These are phyloP conservation scores for Thamnophis sirtalis DNA, from an alignment of 2,113 vertebrate genomes.

Conservation along the genomic window DNA sequence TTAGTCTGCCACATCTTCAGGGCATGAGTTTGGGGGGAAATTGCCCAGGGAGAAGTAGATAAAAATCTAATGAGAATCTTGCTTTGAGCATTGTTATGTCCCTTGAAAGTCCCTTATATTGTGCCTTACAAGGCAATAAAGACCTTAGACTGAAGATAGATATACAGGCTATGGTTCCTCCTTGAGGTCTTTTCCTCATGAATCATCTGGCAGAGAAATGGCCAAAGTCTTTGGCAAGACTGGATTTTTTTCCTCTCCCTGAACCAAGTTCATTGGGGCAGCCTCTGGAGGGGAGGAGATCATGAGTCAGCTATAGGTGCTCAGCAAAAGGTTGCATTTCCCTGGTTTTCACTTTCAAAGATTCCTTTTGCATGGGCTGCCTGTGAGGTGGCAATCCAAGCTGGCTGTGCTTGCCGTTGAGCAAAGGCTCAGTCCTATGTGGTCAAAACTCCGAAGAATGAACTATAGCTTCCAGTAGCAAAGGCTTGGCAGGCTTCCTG, in stretches of 20 bases:
- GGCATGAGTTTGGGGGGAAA: not conserved
- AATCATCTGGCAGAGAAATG: not conserved
- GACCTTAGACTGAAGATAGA: not conserved
- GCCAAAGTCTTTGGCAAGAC: not conserved
- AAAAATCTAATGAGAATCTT: not conserved
- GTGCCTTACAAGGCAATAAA: not conserved
- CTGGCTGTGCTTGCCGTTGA: fast-evolving
- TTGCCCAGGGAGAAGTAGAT: not conserved
- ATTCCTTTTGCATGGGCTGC: not conserved
- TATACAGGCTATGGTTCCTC: not conserved
- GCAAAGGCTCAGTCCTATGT: not conserved
- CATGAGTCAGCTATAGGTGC: not conserved
- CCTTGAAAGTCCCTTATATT: not conserved
- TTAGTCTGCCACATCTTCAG: not conserved
- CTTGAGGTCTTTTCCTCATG: not conserved
- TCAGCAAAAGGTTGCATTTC: not conserved
- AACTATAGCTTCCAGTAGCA: not conserved
- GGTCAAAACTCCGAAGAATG: fast-evolving
- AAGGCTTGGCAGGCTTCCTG: not conserved
- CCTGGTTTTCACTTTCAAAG: not conserved
- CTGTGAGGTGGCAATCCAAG: not conserved
- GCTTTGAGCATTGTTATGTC: not conserved
- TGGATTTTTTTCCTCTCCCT: not conserved
- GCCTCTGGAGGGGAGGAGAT: not conserved
- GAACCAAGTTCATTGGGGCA: not conserved